Percentiles rank a stretch among this genome's conserved stretches.
phyloP scores from a whole-genome alignment of 2,113 vertebrate genomes.

The Gymnocephalus cernua region DNA sequence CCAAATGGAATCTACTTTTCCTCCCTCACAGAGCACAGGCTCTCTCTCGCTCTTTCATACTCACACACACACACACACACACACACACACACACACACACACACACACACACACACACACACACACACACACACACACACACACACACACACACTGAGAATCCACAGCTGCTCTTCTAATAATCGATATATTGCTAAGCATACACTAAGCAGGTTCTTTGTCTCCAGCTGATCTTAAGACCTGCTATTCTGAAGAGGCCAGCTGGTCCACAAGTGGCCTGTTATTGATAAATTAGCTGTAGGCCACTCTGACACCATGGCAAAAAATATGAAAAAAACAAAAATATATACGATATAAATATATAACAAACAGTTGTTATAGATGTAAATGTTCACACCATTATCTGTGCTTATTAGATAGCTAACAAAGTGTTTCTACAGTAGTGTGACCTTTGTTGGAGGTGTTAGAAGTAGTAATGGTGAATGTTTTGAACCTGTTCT shows the following conservation, averaged over 20 bases:
- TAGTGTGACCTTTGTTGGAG: not conserved
- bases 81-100: not conserved
- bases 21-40: not conserved
- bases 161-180: too few relatives aligned
- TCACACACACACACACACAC: too few relatives aligned
- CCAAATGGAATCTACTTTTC: not conserved
- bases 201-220: not conserved
- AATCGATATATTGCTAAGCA: not conserved
- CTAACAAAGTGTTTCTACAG: not conserved
- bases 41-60: not conserved
- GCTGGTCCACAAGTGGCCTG: constrained; percentile 9
- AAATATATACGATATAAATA: too few relatives aligned
- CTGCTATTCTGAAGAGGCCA: not conserved
- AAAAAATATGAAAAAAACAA: too few relatives aligned
- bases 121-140: not conserved
- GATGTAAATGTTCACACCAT: not conserved
- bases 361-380: not conserved
- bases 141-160: not conserved
- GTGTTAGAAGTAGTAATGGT: not conserved
- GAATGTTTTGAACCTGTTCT: constrained; percentile 9
- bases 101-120: not conserved
- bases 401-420: not conserved
- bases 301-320: not conserved
- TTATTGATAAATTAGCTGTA: constrained; percentile 11
- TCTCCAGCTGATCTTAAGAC: constrained; percentile 12